A percentile compares a stretch with the other conserved stretches of the same genome.
Conservation (phyloP, 2,113 vertebrate species). For the Odobenus rosmarus region DNA sequence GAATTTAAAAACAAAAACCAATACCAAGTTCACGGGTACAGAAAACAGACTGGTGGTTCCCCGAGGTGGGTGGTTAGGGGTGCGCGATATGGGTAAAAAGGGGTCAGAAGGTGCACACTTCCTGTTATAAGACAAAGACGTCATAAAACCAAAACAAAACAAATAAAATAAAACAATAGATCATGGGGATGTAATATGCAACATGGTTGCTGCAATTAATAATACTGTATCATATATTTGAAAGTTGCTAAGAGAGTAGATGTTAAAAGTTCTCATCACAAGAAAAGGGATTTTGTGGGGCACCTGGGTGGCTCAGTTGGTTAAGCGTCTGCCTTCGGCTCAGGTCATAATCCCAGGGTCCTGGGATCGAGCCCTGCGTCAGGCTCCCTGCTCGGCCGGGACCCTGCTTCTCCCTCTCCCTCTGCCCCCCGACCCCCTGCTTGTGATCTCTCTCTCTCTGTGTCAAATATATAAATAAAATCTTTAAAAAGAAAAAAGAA, state of each 20-base stretch:
- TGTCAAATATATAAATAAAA: no score
- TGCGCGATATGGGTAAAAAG: not conserved
- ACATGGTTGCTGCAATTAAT: not conserved
- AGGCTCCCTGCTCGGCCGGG: no score
- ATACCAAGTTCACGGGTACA: not conserved
- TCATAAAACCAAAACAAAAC: no score
- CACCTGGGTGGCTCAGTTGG: no score
- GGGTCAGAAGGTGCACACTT: not conserved
- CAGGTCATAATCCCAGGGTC: no score
- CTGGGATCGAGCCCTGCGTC: no score
- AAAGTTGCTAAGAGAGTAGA: no score
- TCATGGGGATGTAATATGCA: not conserved
- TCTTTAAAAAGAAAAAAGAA: not conserved
- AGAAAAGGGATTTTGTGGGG: not conserved
- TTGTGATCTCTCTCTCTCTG: no score
- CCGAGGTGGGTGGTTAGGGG: not conserved
- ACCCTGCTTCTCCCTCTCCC: no score
- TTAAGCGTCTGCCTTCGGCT: no score
- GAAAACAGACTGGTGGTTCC: not conserved
- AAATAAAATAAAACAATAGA: not conserved
- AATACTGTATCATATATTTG: no score
- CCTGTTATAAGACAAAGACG: not conserved
- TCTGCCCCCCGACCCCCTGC: no score
- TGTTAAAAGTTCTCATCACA: not conserved
- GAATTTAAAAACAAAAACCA: not conserved